Conservation (phyloP, 1,140 invertebrate species). For the Oedothorax gibbosus region DNA sequence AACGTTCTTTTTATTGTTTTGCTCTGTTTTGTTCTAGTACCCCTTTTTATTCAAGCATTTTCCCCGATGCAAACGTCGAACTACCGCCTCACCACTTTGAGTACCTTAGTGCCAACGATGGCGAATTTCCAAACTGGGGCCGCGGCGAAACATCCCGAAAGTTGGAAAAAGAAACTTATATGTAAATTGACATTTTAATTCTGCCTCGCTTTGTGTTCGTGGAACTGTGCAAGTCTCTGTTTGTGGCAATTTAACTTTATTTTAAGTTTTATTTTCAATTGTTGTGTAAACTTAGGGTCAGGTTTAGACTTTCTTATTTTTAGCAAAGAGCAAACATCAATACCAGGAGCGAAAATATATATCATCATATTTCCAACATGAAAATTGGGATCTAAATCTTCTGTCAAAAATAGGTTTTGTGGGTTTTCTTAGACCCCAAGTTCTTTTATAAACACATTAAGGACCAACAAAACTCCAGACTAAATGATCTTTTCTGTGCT, state of each 20-base stretch:
- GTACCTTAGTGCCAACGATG: conserved; percentile 3
- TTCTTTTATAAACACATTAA: too few relatives aligned
- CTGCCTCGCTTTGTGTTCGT: too few relatives aligned
- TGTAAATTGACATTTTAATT: conserved; percentile 13
- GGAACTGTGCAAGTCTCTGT: too few relatives aligned
- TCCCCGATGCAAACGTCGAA: conserved; percentile 13
- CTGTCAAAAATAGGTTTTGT: too few relatives aligned
- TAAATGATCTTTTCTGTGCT: too few relatives aligned
- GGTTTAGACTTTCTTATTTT: not conserved
- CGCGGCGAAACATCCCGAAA: conserved; percentile 9
- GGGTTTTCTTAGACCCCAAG: too few relatives aligned
- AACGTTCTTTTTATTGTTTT: not conserved
- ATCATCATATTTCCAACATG: too few relatives aligned
- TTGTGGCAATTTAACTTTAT: not conserved
- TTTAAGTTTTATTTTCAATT: not conserved
- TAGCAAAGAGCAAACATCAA: not conserved
- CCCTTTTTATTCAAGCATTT: conserved; percentile 21
- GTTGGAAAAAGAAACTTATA: conserved; percentile 38
- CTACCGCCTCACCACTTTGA: conserved; percentile 25
- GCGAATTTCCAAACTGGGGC: conserved; percentile 35
- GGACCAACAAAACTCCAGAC: too few relatives aligned
- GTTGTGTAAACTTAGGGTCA: not conserved
- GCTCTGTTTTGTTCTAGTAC: conserved; percentile 37
- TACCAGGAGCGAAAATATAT: too few relatives aligned
- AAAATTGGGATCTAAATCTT: too few relatives aligned